phyloP scores from a whole-genome alignment of 2,797 vertebrate species.

The Zalophus californianus region DNA sequence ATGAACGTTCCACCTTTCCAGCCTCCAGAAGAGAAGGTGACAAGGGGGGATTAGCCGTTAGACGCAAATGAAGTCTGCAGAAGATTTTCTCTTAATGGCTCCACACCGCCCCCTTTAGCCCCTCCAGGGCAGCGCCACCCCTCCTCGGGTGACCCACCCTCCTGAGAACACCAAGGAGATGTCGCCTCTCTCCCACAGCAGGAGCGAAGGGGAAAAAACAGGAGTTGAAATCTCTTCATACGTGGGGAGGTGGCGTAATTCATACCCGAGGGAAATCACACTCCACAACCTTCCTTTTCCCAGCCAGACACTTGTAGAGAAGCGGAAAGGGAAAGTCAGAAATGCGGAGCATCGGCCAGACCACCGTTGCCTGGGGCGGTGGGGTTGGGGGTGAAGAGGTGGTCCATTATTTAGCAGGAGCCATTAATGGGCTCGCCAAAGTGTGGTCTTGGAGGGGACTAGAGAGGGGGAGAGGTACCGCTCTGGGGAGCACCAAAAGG shows the following conservation, averaged over 20 bases:
- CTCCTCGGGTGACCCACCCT: not conserved
- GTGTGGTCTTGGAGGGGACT: not conserved
- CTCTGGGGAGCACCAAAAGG: not conserved
- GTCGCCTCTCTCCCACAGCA: not conserved
- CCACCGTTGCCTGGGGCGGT: not conserved
- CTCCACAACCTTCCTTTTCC: not conserved
- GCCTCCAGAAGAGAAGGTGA: not conserved
- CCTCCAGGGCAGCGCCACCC: not conserved
- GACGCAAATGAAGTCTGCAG: not conserved
- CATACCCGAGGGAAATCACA: not conserved
- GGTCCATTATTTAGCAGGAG: not conserved
- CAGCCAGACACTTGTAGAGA: not conserved
- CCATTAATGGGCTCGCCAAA: not conserved
- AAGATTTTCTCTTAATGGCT: not conserved
- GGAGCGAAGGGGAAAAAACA: not conserved
- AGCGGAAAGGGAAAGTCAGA: not conserved
- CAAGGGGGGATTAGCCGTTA: not conserved
- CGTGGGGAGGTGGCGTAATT: fast-evolving
- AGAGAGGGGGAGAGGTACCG: not conserved
- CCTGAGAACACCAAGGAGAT: not conserved
- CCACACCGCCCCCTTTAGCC: fast-evolving
- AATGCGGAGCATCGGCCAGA: not conserved
- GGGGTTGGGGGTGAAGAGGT: fast-evolving
- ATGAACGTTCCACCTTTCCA: not conserved
- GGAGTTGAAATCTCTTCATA: not conserved